Percentiles rank a stretch among this genome's conserved stretches.
Evolutionary conservation across 2,113 vertebrate genomes (phyloP).

Genomic region (Thamnaconus septentrionalis): DNA sequence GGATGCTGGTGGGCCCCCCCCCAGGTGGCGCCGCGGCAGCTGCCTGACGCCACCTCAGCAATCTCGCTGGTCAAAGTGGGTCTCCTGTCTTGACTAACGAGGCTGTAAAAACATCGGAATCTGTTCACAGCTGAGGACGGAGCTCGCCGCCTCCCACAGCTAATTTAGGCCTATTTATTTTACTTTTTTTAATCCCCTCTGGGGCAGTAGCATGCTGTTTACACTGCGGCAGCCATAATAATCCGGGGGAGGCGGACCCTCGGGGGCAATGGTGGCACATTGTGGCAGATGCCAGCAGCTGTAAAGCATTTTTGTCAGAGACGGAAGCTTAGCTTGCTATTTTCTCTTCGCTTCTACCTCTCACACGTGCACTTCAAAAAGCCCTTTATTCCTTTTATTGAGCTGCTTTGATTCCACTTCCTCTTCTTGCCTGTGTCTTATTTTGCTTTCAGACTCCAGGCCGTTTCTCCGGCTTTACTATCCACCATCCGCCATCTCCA

Average conservation of each 20-base stretch:
- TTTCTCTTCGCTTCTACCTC: not conserved
- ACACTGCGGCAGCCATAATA: constrained; percentile 36
- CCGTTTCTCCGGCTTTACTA: not conserved
- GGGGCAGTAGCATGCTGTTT: constrained; percentile 14
- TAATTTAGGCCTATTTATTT: constrained; percentile 11
- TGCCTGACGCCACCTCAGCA: constrained; percentile 2
- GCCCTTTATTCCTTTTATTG: no score
- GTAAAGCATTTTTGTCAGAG: constrained; percentile 43
- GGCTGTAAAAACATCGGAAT: constrained; percentile 19
- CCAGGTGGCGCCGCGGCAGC: constrained; percentile 3
- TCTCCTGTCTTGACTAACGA: constrained; percentile 32
- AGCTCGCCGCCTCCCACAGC: not conserved
- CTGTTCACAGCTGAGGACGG: constrained; percentile 14
- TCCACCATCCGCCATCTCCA: no score
- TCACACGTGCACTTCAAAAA: no score
- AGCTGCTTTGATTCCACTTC: no score
- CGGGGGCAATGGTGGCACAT: constrained; percentile 27
- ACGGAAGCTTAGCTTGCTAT: not conserved
- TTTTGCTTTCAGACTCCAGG: not conserved
- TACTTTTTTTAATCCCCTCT: constrained; percentile 6
- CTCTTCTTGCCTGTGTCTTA: not conserved
- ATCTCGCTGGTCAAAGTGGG: constrained; percentile 5
- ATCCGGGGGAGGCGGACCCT: constrained; percentile 31
- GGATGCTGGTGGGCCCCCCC: no score
- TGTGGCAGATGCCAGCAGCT: constrained; percentile 54